These are phyloP conservation scores for Drosophila paracracens DNA, from an alignment of 2,888 invertebrate genomes.

Conservation along the genomic window DNA sequence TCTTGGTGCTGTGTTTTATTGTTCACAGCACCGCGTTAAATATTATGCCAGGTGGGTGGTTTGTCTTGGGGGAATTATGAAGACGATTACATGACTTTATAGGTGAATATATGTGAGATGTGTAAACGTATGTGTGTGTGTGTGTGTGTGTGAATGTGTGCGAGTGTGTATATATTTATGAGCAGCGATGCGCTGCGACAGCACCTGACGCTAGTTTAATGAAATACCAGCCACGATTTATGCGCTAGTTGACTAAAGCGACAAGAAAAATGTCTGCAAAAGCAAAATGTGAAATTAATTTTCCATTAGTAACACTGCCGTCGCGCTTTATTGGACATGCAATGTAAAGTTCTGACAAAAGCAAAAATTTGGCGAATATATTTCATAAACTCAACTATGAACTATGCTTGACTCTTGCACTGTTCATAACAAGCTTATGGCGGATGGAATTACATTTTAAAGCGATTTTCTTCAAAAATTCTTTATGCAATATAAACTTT, in stretches of 20 bases:
- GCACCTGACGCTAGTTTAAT: constrained; percentile 70
- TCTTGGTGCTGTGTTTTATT: constrained; percentile 67
- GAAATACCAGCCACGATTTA: constrained; percentile 78
- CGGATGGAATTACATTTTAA: too few species aligned
- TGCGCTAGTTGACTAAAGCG: constrained; percentile 62
- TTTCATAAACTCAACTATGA: not conserved
- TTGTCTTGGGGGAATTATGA: constrained; percentile 77
- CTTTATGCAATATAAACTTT: not conserved
- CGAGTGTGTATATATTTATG: constrained; percentile 66
- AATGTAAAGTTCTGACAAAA: not conserved
- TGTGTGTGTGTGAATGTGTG: constrained; percentile 10
- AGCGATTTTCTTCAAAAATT: not conserved
- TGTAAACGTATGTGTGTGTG: constrained; percentile 15
- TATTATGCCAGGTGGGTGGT: constrained; percentile 69
- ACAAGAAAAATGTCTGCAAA: constrained; percentile 20
- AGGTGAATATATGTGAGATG: constrained; percentile 53
- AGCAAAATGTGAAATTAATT: constrained; percentile 38
- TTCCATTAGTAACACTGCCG: constrained; percentile 36
- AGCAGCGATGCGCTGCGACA: constrained; percentile 60
- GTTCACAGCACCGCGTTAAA: constrained; percentile 76
- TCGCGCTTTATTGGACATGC: constrained; percentile 29
- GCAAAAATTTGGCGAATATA: not conserved
- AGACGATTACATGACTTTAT: constrained; percentile 80
- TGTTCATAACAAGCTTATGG: not conserved
- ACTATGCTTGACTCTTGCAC: not conserved